Evolutionary conservation across 2,888 invertebrate species (phyloP).

Genomic region (Drosophila histrio): DNA sequence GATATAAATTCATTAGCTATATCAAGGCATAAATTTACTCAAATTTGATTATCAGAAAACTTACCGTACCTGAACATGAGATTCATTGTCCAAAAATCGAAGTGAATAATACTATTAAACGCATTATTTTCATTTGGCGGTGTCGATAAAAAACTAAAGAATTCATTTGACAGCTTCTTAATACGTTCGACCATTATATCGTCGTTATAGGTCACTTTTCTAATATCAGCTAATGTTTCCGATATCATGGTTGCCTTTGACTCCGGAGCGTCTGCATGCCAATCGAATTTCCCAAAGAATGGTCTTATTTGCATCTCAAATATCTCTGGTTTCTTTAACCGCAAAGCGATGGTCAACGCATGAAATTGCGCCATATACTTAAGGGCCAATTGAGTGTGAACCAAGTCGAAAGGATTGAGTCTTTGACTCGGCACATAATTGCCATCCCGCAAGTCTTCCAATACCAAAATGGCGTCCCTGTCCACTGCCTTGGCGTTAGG

Average conservation of each 20-base stretch:
- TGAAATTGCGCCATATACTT: slow-evolving; percentile 60
- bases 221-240: slow-evolving; percentile 56
- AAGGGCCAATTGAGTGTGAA: slow-evolving; percentile 42
- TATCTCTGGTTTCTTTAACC: slow-evolving; percentile 36
- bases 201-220: slow-evolving; percentile 48
- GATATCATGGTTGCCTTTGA: slow-evolving; percentile 55
- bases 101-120: slow-evolving; percentile 62
- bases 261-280: slow-evolving; percentile 66
- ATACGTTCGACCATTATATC: slow-evolving; percentile 21
- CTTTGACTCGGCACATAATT: slow-evolving; percentile 42
- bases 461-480: slow-evolving; percentile 50
- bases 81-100: slow-evolving; percentile 62
- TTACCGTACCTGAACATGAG: slow-evolving; percentile 66
- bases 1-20: background rate
- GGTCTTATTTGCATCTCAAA: slow-evolving; percentile 46
- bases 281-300: slow-evolving; percentile 60
- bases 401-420: slow-evolving; percentile 45
- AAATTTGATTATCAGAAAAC: slow-evolving; percentile 1
- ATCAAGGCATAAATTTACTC: background rate
- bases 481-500: slow-evolving; percentile 39
- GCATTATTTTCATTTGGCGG: slow-evolving; percentile 35
- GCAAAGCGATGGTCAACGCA: slow-evolving; percentile 51
- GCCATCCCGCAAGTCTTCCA: slow-evolving; percentile 51
- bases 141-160: slow-evolving; percentile 52
- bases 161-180: slow-evolving; percentile 37